Evolutionary conservation across 2,113 vertebrate genomes (phyloP).

Genomic region (Tyrannus savana): DNA sequence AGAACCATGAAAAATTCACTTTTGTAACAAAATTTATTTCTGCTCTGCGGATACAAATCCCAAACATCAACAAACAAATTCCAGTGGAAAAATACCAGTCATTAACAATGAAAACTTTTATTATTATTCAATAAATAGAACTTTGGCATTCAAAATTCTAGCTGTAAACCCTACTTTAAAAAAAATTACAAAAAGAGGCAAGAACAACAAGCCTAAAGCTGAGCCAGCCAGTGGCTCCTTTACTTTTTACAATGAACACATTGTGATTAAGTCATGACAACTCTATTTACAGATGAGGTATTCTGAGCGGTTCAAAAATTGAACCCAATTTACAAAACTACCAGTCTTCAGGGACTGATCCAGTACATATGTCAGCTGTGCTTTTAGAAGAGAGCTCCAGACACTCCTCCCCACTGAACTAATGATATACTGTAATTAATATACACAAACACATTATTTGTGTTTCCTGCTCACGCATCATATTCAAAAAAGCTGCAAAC

Average conservation of each 20-base stretch:
- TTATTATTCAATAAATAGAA: slow-evolving; percentile 89
- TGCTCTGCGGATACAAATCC: slow-evolving; percentile 81
- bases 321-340: slow-evolving; percentile 76
- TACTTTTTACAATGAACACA: slow-evolving; percentile 73
- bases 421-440: slow-evolving; percentile 51
- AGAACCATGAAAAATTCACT: slow-evolving; percentile 1
- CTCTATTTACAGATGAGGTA: slow-evolving; percentile 85
- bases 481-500: slow-evolving; percentile 33
- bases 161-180: slow-evolving; percentile 88
- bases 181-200: slow-evolving; percentile 82
- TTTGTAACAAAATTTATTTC: slow-evolving; percentile 86
- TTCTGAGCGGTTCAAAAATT: slow-evolving; percentile 73
- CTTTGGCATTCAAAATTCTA: slow-evolving; percentile 95
- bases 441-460: slow-evolving; percentile 61
- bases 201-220: slow-evolving; percentile 75
- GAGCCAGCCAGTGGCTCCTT: slow-evolving; percentile 86
- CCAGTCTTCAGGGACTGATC: slow-evolving; percentile 74
- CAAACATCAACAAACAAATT: slow-evolving; percentile 82
- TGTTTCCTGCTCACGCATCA: slow-evolving; percentile 20
- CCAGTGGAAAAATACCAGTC: slow-evolving; percentile 90
- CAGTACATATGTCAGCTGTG: slow-evolving; percentile 71
- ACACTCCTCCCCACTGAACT: slow-evolving; percentile 48
- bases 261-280: slow-evolving; percentile 78
- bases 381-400: slow-evolving; percentile 65
- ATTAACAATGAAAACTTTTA: slow-evolving; percentile 83